Conservation (phyloP, 2,888 invertebrate species). For the Lasioglossum oenotherae region DNA sequence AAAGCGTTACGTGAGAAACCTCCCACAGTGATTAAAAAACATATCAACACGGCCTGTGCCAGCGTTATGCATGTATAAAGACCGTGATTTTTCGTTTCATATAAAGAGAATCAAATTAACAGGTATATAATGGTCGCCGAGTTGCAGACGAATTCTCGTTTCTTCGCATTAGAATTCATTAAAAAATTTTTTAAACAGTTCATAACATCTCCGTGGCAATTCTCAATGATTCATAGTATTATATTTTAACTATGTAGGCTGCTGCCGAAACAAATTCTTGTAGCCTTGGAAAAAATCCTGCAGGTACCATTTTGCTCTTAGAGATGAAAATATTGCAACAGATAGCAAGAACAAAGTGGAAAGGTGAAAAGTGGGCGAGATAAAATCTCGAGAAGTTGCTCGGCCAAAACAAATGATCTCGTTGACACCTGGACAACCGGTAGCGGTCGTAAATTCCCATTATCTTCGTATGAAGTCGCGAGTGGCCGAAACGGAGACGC, state of each 20-base stretch:
- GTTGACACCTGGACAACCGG: neutral
- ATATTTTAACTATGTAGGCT: too few relatives aligned
- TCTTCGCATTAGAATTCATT: too few relatives aligned
- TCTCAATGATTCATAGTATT: too few relatives aligned
- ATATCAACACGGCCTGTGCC: neutral
- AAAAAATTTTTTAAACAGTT: too few relatives aligned
- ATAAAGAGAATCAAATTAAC: too few relatives aligned
- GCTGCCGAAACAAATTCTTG: neutral
- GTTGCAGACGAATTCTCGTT: too few relatives aligned
- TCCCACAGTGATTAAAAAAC: neutral
- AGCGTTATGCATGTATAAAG: neutral
- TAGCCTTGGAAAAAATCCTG: neutral
- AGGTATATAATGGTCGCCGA: too few relatives aligned
- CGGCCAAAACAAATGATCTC: neutral
- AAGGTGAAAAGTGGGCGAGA: neutral
- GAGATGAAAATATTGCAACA: neutral
- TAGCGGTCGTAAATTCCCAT: neutral
- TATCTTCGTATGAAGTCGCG: neutral
- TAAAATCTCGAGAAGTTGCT: neutral
- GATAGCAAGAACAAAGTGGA: neutral
- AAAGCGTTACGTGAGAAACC: neutral
- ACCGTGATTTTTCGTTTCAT: neutral
- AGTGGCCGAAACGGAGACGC: neutral
- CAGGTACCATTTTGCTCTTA: neutral
- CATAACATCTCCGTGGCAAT: too few relatives aligned